Percentiles rank a stretch among this genome's conserved stretches.
These are phyloP conservation scores for Sebastolobus alascanus DNA, from an alignment of 2,797 vertebrate species.

Conservation along the genomic window DNA sequence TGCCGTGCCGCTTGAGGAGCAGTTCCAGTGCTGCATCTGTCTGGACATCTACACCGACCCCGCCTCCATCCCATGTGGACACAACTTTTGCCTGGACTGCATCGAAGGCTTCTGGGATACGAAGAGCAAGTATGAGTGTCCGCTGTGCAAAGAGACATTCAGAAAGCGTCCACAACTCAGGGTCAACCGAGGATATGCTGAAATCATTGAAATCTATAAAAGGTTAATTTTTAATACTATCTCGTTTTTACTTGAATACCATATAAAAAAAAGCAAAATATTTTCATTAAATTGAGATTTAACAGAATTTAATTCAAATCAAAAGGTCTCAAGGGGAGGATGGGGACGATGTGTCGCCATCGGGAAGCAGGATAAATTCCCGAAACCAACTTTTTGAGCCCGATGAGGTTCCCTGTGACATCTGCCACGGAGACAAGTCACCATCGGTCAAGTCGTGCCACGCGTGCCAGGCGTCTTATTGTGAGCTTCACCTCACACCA, in stretches of 20 bases:
- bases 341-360: fast-evolving
- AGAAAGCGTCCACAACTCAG: conserved; percentile 44
- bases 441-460: conserved; percentile 68
- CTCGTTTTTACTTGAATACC: fast-evolving
- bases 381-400: fast-evolving
- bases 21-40: conserved; percentile 76
- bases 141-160: conserved; percentile 72
- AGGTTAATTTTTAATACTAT: conserved; percentile 23
- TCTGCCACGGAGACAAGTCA: conserved; percentile 45
- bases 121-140: conserved; percentile 35
- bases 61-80: conserved; percentile 70
- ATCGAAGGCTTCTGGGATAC: conserved; percentile 68
- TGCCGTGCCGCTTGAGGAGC: background rate
- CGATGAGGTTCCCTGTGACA: conserved; percentile 54
- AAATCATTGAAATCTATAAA: conserved; percentile 36
- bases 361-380: background rate
- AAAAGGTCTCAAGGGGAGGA: conserved; percentile 22
- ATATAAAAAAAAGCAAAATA: background rate
- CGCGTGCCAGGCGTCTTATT: conserved; percentile 71
- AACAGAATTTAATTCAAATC: background rate
- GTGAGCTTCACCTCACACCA: conserved; percentile 55
- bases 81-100: conserved; percentile 77
- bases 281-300: background rate
- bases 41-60: conserved; percentile 66
- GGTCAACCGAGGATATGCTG: conserved; percentile 54